Percentiles rank a stretch among this genome's conserved stretches.
Conservation (phyloP, 1,140 invertebrate genomes). For the Magallana angulata region DNA sequence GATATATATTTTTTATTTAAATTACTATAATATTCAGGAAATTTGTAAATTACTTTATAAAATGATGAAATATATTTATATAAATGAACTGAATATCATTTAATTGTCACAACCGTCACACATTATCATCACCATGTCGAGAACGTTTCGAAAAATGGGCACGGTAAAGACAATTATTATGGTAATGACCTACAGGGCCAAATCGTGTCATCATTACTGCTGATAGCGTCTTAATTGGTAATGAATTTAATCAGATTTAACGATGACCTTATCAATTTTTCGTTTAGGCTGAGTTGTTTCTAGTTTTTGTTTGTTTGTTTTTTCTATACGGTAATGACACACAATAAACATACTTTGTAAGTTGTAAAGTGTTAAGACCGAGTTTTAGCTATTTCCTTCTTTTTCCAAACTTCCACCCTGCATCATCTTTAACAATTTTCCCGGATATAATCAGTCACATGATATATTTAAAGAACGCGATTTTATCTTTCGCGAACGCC, state of each 20-base stretch:
- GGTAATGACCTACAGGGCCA: neutral
- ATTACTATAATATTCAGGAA: too few species aligned
- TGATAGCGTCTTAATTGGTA: neutral
- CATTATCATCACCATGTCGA: too few species aligned
- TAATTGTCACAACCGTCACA: too few species aligned
- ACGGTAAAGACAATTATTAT: too few species aligned
- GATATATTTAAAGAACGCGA: neutral
- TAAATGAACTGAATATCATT: too few species aligned
- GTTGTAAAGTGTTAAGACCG: neutral
- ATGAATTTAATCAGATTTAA: neutral
- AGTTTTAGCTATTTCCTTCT: neutral
- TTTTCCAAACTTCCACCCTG: neutral
- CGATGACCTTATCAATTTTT: neutral
- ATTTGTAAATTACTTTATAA: too few species aligned
- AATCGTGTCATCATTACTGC: conserved; percentile 1
- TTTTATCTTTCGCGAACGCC: neutral
- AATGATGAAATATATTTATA: too few species aligned
- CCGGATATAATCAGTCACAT: neutral
- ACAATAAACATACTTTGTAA: neutral
- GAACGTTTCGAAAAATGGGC: too few species aligned
- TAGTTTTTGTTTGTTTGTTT: too few species aligned
- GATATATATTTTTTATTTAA: too few species aligned
- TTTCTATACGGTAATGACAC: neutral
- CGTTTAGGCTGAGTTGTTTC: neutral
- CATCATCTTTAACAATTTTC: neutral